These are phyloP conservation scores for Yponomeuta sedellus DNA, from an alignment of 2,888 invertebrate genomes.

Conservation along the genomic window DNA sequence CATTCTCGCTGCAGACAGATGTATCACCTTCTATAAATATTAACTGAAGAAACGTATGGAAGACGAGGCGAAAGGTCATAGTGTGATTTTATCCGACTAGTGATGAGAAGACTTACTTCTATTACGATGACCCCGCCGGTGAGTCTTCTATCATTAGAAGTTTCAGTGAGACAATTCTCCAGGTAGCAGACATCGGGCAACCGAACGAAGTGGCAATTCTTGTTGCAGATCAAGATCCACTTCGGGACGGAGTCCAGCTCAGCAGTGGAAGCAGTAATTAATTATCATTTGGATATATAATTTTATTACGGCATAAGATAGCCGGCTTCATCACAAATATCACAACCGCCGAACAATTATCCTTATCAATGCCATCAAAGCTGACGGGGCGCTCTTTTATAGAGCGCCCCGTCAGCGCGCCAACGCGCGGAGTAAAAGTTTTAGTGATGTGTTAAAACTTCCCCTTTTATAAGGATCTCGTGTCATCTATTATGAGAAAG, in stretches of 20 bases:
- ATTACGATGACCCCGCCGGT: too few species aligned
- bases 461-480: constrained; percentile 14
- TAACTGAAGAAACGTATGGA: neutral
- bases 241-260: too few species aligned
- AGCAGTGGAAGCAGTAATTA: too few species aligned
- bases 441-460: constrained; percentile 10
- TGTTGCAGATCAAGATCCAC: too few species aligned
- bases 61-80: neutral
- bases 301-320: neutral
- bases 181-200: too few species aligned
- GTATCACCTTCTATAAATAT: neutral
- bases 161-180: too few species aligned
- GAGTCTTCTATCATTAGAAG: too few species aligned
- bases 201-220: too few species aligned
- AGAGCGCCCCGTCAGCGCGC: too few species aligned
- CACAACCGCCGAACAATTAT: neutral
- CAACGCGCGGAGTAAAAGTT: constrained; percentile 6
- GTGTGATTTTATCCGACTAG: neutral
- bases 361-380: neutral
- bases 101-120: too few species aligned
- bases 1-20: neutral
- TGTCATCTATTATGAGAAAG: constrained; percentile 15
- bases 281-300: too few species aligned
- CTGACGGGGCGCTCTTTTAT: neutral
- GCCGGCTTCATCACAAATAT: neutral